Evolutionary conservation across 2,888 invertebrate genomes (phyloP).

Genomic region (Tetramorium bicarinatum): DNA sequence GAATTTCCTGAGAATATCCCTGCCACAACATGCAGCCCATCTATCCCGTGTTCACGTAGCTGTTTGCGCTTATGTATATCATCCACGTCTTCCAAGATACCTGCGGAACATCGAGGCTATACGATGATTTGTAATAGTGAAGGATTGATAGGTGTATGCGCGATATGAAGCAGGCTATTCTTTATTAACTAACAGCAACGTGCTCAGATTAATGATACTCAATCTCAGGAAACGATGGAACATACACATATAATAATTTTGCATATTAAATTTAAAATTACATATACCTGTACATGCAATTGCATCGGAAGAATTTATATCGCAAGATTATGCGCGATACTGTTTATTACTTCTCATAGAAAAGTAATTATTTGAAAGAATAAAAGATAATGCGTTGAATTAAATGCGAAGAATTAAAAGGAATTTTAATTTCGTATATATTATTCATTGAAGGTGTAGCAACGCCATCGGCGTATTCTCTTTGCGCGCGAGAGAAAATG

Average conservation of each 20-base stretch:
- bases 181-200: constrained; percentile 25
- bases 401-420: constrained; percentile 3
- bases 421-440: not conserved
- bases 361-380: not conserved
- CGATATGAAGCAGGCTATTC: constrained; percentile 8
- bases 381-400: not conserved
- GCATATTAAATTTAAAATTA: not conserved
- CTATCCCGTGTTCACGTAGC: constrained; percentile 56
- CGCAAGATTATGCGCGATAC: not conserved
- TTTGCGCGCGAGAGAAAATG: constrained; percentile 37
- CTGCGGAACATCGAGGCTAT: constrained; percentile 36
- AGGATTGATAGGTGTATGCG: constrained; percentile 37
- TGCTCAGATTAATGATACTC: not conserved
- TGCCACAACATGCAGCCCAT: constrained; percentile 57
- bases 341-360: not conserved
- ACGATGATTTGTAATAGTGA: constrained; percentile 52
- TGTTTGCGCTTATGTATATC: constrained; percentile 57
- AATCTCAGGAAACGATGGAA: not conserved
- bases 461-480: not conserved
- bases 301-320: not conserved
- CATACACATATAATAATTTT: not conserved
- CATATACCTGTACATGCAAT: too few relatives aligned
- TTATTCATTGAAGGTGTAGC: constrained; percentile 9
- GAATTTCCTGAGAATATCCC: constrained; percentile 67
- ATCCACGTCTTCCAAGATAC: constrained; percentile 41